These are phyloP conservation scores for Andrena dorsata DNA, from an alignment of 2,888 invertebrate genomes.

Conservation along the genomic window DNA sequence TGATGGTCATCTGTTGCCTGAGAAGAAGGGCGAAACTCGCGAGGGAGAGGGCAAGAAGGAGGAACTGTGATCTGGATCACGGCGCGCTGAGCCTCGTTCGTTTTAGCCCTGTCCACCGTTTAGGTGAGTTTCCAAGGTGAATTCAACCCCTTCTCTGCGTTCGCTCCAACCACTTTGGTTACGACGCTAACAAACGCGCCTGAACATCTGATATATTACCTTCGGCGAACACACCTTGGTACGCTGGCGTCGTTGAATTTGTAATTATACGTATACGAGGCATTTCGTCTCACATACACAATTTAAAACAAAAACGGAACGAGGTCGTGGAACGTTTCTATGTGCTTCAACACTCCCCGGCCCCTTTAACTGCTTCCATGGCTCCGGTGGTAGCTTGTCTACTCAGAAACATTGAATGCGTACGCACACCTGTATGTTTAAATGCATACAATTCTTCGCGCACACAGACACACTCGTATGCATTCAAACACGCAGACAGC, in stretches of 20 bases:
- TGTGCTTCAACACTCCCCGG: not conserved
- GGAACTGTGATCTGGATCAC: slow-evolving; percentile 93
- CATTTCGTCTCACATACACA: not conserved
- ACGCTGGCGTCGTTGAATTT: not conserved
- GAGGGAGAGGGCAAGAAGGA: slow-evolving; percentile 92
- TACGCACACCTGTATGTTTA: not conserved
- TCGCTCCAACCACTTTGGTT: not conserved
- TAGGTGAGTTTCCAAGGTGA: slow-evolving; percentile 85
- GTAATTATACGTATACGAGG: not conserved
- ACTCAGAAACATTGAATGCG: slow-evolving; percentile 14
- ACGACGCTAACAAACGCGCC: not conserved
- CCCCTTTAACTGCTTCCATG: slow-evolving; percentile 12
- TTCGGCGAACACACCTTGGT: no score
- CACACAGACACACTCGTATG: not conserved
- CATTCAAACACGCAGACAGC: not conserved
- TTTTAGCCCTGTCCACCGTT: slow-evolving; percentile 90
- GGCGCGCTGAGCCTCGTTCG: slow-evolving; percentile 93
- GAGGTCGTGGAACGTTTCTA: slow-evolving; percentile 30
- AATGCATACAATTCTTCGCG: not conserved
- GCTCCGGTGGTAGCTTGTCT: slow-evolving; percentile 18
- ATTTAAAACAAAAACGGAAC: slow-evolving; percentile 7
- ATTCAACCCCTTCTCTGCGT: not conserved
- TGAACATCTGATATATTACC: not conserved
- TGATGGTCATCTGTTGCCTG: slow-evolving; percentile 94
- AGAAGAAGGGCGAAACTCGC: slow-evolving; percentile 93